phyloP scores from a whole-genome alignment of 1,140 invertebrate genomes.

The Goniozus legneri region DNA sequence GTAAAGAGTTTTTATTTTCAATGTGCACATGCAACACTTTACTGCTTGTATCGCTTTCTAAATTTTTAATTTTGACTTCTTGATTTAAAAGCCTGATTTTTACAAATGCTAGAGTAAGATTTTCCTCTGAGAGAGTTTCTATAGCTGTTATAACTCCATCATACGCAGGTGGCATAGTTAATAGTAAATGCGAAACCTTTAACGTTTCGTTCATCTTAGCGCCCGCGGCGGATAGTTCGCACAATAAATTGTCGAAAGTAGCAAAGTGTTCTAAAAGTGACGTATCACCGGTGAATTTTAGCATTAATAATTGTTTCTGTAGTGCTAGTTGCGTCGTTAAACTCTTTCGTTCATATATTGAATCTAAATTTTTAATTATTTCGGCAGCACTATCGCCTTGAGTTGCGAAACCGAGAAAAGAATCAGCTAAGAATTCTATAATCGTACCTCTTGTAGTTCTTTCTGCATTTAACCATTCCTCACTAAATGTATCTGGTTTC shows the following conservation, averaged over 20 bases:
- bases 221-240: not conserved
- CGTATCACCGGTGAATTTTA: not conserved
- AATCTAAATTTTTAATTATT: constrained; percentile 5
- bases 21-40: no score
- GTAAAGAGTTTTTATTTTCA: no score
- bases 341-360: constrained; percentile 7
- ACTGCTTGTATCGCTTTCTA: not conserved
- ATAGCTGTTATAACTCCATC: constrained; percentile 19
- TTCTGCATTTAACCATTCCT: no score
- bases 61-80: constrained; percentile 15
- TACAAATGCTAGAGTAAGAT: constrained; percentile 22
- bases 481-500: no score
- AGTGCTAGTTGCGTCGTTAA: not conserved
- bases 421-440: constrained; percentile 17
- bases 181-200: constrained; percentile 12
- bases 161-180: constrained; percentile 16
- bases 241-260: not conserved
- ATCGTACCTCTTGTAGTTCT: no score
- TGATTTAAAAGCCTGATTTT: constrained; percentile 26
- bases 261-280: not conserved
- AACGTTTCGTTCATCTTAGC: constrained; percentile 17
- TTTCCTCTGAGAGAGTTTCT: constrained; percentile 22
- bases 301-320: not conserved
- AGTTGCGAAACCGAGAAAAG: constrained; percentile 18
- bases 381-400: constrained; percentile 5